These are phyloP conservation scores for Porites divaricata DNA, from an alignment of 92 coral and sea anemone species.

Conservation along the genomic window DNA sequence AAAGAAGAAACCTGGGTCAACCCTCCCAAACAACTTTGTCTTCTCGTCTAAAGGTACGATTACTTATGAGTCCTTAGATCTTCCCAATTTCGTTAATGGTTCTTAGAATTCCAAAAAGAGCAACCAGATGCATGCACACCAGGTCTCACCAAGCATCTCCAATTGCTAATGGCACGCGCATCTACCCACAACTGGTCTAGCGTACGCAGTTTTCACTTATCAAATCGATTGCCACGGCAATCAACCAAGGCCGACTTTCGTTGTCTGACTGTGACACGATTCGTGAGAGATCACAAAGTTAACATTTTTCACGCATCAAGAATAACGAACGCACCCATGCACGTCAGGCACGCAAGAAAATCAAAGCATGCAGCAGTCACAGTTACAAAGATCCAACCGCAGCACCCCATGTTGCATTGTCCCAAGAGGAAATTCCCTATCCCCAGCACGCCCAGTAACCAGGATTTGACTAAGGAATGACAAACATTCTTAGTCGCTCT, in stretches of 20 bases:
- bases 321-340: conserved; percentile 18
- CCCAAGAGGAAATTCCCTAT: conserved; percentile 37
- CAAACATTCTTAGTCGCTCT: conserved; percentile 18
- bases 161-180: conserved; percentile 38
- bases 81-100: too few species aligned
- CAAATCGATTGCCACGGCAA: conserved; percentile 32
- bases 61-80: conserved; percentile 42
- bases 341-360: too few species aligned
- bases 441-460: conserved; percentile 7
- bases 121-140: conserved; percentile 31
- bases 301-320: conserved; percentile 53
- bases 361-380: background rate
- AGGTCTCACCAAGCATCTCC: conserved; percentile 22
- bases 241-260: conserved; percentile 41
- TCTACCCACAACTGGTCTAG: conserved; percentile 41
- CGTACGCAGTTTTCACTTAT: conserved; percentile 43
- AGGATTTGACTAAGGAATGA: background rate
- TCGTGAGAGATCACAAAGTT: conserved; percentile 50
- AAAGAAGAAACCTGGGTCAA: too few species aligned
- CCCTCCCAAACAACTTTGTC: too few species aligned
- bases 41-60: conserved; percentile 59
- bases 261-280: conserved; percentile 7
- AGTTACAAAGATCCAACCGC: background rate
- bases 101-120: conserved; percentile 34
- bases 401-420: background rate